Evolutionary conservation across 2,113 vertebrate genomes (phyloP), one percentile per base, ranked within the genome.

Genomic region (Pardalotus punctatus): DNA sequence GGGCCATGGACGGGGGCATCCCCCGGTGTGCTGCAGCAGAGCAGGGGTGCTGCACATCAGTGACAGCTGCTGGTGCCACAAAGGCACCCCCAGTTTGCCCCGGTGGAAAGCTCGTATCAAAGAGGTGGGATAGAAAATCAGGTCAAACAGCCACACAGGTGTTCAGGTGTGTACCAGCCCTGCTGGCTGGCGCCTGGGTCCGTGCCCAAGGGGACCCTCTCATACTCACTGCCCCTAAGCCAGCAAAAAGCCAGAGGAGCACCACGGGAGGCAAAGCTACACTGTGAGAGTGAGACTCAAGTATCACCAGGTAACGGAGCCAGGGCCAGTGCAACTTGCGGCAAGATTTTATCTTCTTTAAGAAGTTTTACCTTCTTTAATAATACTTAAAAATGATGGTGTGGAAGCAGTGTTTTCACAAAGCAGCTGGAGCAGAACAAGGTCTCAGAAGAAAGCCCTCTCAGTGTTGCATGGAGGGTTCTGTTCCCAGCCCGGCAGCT

Each of bases 1-100:
- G 80, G 62, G 5, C 18, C 48, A 2, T 66, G 81, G 22, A 28
- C 81, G 60, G 7, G 47, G 18, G 12, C 4, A 10, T 9, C 69
- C 24, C 35, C 29, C 29, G 7, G 43, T 8, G 18, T 11, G 53
- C 53, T 21, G 29, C 89, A 66, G 70, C 29, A 53, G 42, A 21
- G 2, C 1, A 0, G 25, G 35, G 2, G 19, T 19, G 1, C 0
- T 12, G 42, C 65, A 71, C 31, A 61, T 4, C 3, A 1, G 61
- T 1, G 1, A 7, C 4, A 23, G 13, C 57, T 69, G 60, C 45
- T 31, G 18, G 22, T 5, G 36, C 11, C 54, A 65, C 65, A 45
- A 23, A 62, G 9, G 33, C 53, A 25, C 31, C n/a, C 23, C 12
- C 11, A 1, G 42, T 72, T 23, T 11, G 1, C 10, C 69, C 29